Evolutionary conservation across 2,113 vertebrate species (phyloP).

Genomic region (Naja naja): DNA sequence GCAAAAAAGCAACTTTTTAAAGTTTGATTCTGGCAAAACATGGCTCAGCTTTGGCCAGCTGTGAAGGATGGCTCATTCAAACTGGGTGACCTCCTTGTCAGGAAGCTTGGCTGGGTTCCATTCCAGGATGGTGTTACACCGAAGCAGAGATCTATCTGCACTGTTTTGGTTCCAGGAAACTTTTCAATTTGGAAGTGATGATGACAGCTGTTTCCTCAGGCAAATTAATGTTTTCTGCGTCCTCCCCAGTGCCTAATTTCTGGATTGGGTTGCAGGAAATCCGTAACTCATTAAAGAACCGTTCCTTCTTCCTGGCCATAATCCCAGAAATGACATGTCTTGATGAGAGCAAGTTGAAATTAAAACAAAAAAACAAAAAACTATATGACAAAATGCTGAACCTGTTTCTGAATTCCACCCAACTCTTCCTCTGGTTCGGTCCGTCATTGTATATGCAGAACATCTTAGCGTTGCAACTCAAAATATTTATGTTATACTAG

Average conservation of each 20-base stretch:
- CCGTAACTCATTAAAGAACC: conserved; percentile 5
- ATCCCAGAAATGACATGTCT: not conserved
- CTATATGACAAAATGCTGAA: not conserved
- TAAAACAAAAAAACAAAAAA: too few relatives aligned
- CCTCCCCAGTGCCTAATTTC: not conserved
- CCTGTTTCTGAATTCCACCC: not conserved
- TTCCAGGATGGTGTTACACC: not conserved
- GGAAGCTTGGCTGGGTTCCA: not conserved
- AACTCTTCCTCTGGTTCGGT: not conserved
- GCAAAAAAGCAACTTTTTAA: not conserved
- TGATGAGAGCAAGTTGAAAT: not conserved
- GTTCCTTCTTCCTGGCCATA: not conserved
- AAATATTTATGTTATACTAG: not conserved
- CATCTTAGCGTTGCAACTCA: not conserved
- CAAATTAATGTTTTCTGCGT: not conserved
- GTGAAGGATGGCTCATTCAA: not conserved
- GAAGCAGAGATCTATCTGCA: not conserved
- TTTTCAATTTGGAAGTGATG: not conserved
- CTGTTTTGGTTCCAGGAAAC: not conserved
- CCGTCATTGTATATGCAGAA: not conserved
- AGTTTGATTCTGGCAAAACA: not conserved
- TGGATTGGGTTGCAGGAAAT: conserved; percentile 10
- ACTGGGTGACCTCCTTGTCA: not conserved
- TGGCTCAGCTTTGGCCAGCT: not conserved
- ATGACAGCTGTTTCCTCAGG: not conserved